Conservation (phyloP, 2,888 invertebrate species). For the Caenorhabditis sp. region DNA sequence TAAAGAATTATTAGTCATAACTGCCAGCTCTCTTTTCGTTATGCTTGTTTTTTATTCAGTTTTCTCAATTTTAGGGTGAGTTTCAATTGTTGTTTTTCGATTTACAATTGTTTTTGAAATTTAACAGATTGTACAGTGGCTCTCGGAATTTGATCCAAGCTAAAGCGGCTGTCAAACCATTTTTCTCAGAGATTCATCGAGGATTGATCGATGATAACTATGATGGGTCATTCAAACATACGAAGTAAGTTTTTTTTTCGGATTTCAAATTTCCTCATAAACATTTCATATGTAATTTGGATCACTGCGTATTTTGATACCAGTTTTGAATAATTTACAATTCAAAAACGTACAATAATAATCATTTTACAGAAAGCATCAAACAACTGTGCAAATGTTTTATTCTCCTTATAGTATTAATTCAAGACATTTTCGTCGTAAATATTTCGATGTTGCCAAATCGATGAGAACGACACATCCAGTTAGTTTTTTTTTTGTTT, state of each 20-base stretch:
- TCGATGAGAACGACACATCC: slow-evolving; percentile 10
- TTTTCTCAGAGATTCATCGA: slow-evolving; percentile 22
- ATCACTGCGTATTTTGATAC: no score
- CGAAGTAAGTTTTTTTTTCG: slow-evolving; percentile 8
- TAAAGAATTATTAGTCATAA: slow-evolving; percentile 9
- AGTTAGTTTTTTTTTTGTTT: slow-evolving; percentile 2
- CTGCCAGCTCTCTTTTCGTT: background rate
- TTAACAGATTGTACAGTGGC: background rate
- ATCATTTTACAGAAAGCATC: slow-evolving; percentile 14
- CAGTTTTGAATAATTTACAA: no score
- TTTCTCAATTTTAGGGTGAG: slow-evolving; percentile 16
- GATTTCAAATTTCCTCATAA: no score
- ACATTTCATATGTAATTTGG: no score
- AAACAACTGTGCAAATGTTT: slow-evolving; percentile 15
- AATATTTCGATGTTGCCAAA: slow-evolving; percentile 17
- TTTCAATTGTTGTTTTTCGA: background rate
- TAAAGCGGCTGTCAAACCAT: slow-evolving; percentile 28
- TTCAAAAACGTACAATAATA: no score
- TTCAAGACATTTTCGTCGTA: slow-evolving; percentile 27
- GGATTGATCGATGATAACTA: slow-evolving; percentile 25
- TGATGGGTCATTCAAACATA: slow-evolving; percentile 17
- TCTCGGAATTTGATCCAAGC: background rate
- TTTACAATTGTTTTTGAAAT: background rate
- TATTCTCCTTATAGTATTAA: slow-evolving; percentile 37
- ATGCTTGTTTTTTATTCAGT: slow-evolving; percentile 13